A percentile compares a stretch with the other conserved stretches of the same genome.
Evolutionary conservation across 1,140 invertebrate genomes (phyloP).

Genomic region (Pygmarrhopalites habei): DNA sequence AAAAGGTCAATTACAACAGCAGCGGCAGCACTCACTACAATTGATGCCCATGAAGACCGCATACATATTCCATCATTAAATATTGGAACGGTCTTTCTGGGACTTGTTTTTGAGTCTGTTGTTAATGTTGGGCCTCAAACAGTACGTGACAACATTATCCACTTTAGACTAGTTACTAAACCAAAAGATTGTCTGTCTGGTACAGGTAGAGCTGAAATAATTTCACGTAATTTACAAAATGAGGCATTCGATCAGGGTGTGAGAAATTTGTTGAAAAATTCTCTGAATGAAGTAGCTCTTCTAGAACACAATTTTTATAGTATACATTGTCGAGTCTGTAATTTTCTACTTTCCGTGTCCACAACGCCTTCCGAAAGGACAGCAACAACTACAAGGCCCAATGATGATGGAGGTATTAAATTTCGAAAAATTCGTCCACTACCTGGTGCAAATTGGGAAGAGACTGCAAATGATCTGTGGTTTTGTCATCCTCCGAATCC

Average conservation of each 20-base stretch:
- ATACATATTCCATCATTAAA: conserved; percentile 2
- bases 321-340: conserved; percentile 26
- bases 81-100: neutral
- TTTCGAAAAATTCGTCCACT: conserved; percentile 32
- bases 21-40: no score
- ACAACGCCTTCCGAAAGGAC: no score
- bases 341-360: no score
- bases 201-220: conserved; percentile 9
- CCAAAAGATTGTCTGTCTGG: conserved; percentile 1
- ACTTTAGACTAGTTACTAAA: conserved; percentile 14
- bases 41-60: neutral
- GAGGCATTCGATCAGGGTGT: conserved; percentile 9
- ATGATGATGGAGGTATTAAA: neutral
- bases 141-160: neutral
- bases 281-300: conserved; percentile 15
- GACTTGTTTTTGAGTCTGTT: neutral
- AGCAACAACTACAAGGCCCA: no score
- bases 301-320: conserved; percentile 14
- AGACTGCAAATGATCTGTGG: conserved; percentile 37
- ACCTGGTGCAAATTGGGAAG: conserved; percentile 36
- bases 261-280: conserved; percentile 11
- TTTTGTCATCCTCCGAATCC: conserved; percentile 36
- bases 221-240: conserved; percentile 1
- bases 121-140: neutral
- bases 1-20: no score